Base-by-base conservation (phyloP, 2,797 vertebrate species). In the Dryobates pubescens region DNA sequence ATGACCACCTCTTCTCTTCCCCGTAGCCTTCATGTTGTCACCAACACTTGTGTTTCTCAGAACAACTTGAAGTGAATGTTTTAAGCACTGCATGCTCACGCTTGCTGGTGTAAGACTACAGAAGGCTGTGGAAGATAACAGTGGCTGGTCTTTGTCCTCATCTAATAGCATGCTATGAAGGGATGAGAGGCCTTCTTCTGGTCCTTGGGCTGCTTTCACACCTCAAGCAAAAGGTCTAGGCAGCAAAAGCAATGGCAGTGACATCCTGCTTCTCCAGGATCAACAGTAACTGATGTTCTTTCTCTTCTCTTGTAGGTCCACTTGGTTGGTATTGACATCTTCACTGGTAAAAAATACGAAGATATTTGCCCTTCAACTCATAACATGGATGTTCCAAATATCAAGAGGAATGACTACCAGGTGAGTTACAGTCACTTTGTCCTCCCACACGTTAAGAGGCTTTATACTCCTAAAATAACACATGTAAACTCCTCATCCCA, bases 341-440 rank as follows among this genome's bases (percentile, higher is more conserved):
- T 99, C 98, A 99, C 98, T 91, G 98, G 99, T 94, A 99, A 99
- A 98, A 99, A 99, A 96, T 99, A 99, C 79, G 99, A 99, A 98
- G 99, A 99, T 97, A 99, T 99, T 97, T 99, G 99, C 76, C 99
- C 99, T 87, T 99, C 99, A 69, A 99, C 99, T 97, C 99, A 99
- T 97, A 99, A 99, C 97, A 99, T 99, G 99, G 99, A 99, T 96
- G 99, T 99, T 85, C 99, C 99, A 82, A 98, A 98, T 97, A 99
- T 99, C 97, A 99, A 99, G 97, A 98, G 99, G 97, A 97, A 97
- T 96, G 99, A 99, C 94, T 99, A 99, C 97, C 99, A 99, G 98
- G 99, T 99, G 96, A 97, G 96, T 95, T 78, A 78, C 32, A 74
- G 43, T 74, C 34, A 24, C 17, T 27, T 34, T 41, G 26, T 83